Conservation (phyloP, 1,140 invertebrate species). For the Zaprionus nigranus region DNA sequence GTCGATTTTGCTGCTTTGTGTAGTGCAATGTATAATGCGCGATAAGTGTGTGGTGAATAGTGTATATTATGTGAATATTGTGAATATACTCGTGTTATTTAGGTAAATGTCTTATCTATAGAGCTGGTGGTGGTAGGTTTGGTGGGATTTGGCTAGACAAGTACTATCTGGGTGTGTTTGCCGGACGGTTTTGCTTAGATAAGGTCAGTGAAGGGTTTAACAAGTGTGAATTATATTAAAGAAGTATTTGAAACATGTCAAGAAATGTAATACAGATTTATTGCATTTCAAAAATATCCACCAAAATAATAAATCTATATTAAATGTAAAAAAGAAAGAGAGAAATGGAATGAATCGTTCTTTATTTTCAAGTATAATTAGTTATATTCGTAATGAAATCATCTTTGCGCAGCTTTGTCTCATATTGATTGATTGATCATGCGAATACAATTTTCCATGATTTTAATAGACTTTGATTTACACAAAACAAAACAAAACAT, state of each 20-base stretch:
- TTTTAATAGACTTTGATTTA: conserved; percentile 25
- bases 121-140: conserved; percentile 28
- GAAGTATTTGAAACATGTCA: background rate
- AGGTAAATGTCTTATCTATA: conserved; percentile 57
- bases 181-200: conserved; percentile 48
- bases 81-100: conserved; percentile 42
- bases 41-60: conserved; percentile 20
- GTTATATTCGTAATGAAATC: background rate
- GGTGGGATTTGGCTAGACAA: conserved; percentile 29
- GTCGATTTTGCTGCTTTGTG: conserved; percentile 40
- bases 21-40: background rate
- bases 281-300: background rate
- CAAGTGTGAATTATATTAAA: background rate
- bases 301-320: background rate
- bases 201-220: conserved; percentile 41
- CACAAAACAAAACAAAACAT: background rate
- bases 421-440: conserved; percentile 33
- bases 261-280: background rate
- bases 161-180: conserved; percentile 61
- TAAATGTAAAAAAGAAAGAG: background rate
- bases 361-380: background rate
- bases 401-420: conserved; percentile 3
- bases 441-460: conserved; percentile 8
- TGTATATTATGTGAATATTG: background rate
- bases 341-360: background rate